phyloP scores from a whole-genome alignment of 2,888 invertebrate species.

The Napeogenes inachia region DNA sequence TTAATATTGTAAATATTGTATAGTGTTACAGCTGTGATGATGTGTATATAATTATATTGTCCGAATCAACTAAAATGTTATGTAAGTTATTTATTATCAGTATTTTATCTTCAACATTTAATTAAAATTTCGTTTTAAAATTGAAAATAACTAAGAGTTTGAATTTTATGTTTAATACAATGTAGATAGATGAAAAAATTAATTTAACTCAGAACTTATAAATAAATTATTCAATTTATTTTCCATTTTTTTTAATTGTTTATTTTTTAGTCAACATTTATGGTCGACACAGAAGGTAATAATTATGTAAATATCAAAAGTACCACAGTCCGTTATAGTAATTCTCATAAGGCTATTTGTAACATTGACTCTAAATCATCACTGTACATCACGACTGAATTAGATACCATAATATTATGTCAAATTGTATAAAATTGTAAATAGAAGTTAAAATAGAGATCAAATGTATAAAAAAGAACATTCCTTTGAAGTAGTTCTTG shows the following conservation, averaged over 20 bases:
- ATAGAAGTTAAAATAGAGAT: conserved; percentile 9
- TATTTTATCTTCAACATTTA: conserved; percentile 4
- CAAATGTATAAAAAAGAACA: conserved; percentile 58
- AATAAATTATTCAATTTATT: background rate
- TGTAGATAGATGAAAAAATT: background rate
- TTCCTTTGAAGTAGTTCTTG: conserved; percentile 63
- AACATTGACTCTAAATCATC: conserved; percentile 4
- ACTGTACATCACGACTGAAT: conserved; percentile 2
- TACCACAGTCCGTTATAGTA: background rate
- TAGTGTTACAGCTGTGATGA: conserved; percentile 64
- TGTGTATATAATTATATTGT: conserved; percentile 21
- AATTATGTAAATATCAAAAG: conserved; percentile 2
- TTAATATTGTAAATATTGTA: conserved; percentile 64
- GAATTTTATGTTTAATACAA: background rate
- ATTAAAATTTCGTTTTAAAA: background rate
- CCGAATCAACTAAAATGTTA: conserved; percentile 10
- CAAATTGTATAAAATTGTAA: conserved; percentile 20
- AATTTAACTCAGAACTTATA: background rate
- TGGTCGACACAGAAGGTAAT: background rate
- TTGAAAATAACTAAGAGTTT: background rate
- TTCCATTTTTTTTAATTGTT: background rate
- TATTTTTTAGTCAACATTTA: background rate
- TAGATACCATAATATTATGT: background rate
- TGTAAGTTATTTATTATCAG: conserved; percentile 12
- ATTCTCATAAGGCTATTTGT: conserved; percentile 7